Conservation (phyloP, 2,888 invertebrate species). For the Icerya purchasi region DNA sequence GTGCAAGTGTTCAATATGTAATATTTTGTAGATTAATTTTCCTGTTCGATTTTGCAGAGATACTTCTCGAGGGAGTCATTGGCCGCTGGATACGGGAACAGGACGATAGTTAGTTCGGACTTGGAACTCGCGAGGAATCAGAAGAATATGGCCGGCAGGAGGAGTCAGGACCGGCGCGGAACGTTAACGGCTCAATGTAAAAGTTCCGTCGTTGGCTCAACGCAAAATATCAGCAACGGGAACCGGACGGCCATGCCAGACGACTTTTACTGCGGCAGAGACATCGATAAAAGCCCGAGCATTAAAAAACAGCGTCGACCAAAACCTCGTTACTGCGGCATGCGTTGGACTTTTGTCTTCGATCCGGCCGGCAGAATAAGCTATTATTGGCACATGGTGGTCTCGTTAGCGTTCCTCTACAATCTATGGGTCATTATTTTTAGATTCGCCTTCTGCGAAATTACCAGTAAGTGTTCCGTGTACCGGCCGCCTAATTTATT, state of each 20-base stretch:
- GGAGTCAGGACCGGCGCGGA: conserved; percentile 55
- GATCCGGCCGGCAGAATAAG: conserved; percentile 92
- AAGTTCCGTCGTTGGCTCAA: background rate
- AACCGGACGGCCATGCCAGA: conserved; percentile 37
- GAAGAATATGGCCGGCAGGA: conserved; percentile 34
- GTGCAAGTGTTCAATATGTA: background rate
- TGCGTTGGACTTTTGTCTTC: conserved; percentile 88
- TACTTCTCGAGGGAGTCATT: conserved; percentile 56
- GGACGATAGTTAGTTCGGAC: conserved; percentile 22
- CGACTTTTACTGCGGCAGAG: conserved; percentile 41
- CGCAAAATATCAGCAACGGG: conserved; percentile 12
- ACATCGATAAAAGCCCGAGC: conserved; percentile 27
- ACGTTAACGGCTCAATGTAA: conserved; percentile 19
- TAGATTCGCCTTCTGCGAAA: conserved; percentile 96
- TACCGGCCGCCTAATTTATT: no score
- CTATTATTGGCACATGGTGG: conserved; percentile 94
- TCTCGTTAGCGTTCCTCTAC: conserved; percentile 85
- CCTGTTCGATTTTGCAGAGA: conserved; percentile 30
- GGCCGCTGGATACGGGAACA: conserved; percentile 43
- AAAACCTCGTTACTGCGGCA: conserved; percentile 35
- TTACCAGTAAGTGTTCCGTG: conserved; percentile 54
- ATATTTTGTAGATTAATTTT: conserved; percentile 22
- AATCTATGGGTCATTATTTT: conserved; percentile 97
- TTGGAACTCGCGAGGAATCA: conserved; percentile 9
- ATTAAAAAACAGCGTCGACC: conserved; percentile 38